Evolutionary conservation across 2,888 invertebrate genomes (phyloP), one percentile per base, ranked within the genome.

Genomic region (Luffia ferchaultella): DNA sequence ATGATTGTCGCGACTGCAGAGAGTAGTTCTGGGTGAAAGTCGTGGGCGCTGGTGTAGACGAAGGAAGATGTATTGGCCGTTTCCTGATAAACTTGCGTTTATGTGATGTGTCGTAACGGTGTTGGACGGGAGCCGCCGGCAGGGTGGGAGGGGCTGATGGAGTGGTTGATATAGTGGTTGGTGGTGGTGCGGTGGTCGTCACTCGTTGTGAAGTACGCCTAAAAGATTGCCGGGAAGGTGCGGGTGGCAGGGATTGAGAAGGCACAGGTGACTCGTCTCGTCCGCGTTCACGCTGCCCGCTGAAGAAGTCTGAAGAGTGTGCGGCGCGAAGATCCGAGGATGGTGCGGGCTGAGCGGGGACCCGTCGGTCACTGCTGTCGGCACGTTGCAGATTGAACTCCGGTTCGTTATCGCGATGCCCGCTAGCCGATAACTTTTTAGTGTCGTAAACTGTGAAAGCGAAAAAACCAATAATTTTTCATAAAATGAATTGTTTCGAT

Each of bases 261-360:
- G 54, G 55, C 45, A 56, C 57, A 3, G 60, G 54, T 2, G 70
- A 46, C n/a, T 82, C 83, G 49, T 83, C 83, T 1, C 75, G 78
- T 45, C 80, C 83, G 30, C 77, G 75, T 47, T 83, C 82, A 16
- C 78, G 75, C 56, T 76, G 79, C 1, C 82, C 82, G 52, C 90
- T 89, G 73, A 90, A 92, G 78, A 91, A 92, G 70, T 92, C 90
- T 1, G 91, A 90, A 52, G 90, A 91, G 66, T 90, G 90, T 18
- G 91, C 90, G 44, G 88, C 88, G 58, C 89, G 88, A 52, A 91
- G 88, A 60, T 91, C 90, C 52, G 87, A 86, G 15, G 67, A 66
- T n/a, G 66, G 76, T 54, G 64, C 76, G 67, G 70, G 72, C 2
- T 49, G 49, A 20, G 65, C 55, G 17, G 59, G 58, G 46, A 57